These are phyloP conservation scores for Polyploca ridens DNA, from an alignment of 2,888 invertebrate genomes.

Conservation along the genomic window DNA sequence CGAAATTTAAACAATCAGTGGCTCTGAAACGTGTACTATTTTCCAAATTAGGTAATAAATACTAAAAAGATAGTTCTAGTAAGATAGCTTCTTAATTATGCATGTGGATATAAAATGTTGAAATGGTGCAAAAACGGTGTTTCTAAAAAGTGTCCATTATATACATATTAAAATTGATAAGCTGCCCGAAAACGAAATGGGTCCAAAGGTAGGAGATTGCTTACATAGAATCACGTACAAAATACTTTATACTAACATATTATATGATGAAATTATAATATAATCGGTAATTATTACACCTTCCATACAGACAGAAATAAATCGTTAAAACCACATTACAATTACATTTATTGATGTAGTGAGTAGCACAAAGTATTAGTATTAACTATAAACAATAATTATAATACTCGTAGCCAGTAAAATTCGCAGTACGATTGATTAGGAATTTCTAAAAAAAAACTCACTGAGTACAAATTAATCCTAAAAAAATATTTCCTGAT, in stretches of 20 bases:
- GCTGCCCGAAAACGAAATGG: no score
- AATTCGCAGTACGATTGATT: constrained; percentile 15
- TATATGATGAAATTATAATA: no score
- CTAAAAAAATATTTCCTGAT: constrained; percentile 20
- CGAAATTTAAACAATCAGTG: background rate
- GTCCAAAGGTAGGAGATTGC: no score
- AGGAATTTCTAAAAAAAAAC: constrained; percentile 19
- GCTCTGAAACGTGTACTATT: background rate
- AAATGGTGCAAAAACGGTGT: no score
- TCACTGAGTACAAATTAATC: constrained; percentile 34
- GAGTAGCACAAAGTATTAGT: background rate
- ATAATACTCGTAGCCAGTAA: constrained; percentile 19
- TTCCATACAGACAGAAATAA: no score
- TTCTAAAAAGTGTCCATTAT: background rate
- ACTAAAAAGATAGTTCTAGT: no score
- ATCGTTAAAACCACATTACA: no score
- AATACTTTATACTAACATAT: no score
- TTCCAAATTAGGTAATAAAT: background rate
- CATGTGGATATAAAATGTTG: background rate
- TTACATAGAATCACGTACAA: no score
- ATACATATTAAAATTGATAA: no score
- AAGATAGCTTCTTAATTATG: background rate
- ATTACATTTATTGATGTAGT: background rate
- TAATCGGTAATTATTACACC: no score
- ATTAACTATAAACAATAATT: background rate